Evolutionary conservation across 1,140 invertebrate species (phyloP).

Genomic region (Ruditapes philippinarum): DNA sequence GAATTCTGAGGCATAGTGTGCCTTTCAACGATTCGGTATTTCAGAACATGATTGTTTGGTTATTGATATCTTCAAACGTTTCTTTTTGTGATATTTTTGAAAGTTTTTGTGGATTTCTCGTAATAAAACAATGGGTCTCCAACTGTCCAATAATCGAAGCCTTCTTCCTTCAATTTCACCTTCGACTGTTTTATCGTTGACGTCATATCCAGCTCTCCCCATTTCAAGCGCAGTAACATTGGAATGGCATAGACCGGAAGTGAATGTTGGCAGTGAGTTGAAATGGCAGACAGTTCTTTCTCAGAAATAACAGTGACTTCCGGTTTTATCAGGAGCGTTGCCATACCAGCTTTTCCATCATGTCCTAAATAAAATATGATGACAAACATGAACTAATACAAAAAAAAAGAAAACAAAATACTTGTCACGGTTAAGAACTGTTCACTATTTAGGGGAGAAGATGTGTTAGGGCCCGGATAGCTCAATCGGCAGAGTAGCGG

Average conservation of each 20-base stretch:
- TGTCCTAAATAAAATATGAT: constrained; percentile 68
- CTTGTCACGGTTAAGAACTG: too few species aligned
- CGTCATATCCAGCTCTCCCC: constrained; percentile 73
- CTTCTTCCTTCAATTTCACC: constrained; percentile 92
- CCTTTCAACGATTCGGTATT: background rate
- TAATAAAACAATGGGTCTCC: constrained; percentile 93
- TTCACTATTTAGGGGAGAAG: too few species aligned
- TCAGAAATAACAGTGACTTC: background rate
- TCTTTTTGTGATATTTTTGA: constrained; percentile 87
- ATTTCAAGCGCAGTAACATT: constrained; percentile 92
- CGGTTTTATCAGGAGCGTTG: constrained; percentile 67
- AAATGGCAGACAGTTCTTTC: constrained; percentile 68
- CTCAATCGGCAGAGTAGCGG: too few species aligned
- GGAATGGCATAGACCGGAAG: constrained; percentile 95
- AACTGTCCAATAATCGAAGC: constrained; percentile 93
- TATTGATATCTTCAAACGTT: background rate
- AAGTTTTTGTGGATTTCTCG: constrained; percentile 87
- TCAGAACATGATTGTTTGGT: background rate
- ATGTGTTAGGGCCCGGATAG: too few species aligned
- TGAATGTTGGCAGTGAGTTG: constrained; percentile 80
- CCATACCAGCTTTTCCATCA: constrained; percentile 80
- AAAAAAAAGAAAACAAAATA: too few species aligned
- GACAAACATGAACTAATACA: too few species aligned
- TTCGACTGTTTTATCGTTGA: constrained; percentile 81
- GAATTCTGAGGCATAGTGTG: too few species aligned